Base-by-base conservation (phyloP, 92 coral and sea anemone genomes). In the Pocillopora grandis region DNA sequence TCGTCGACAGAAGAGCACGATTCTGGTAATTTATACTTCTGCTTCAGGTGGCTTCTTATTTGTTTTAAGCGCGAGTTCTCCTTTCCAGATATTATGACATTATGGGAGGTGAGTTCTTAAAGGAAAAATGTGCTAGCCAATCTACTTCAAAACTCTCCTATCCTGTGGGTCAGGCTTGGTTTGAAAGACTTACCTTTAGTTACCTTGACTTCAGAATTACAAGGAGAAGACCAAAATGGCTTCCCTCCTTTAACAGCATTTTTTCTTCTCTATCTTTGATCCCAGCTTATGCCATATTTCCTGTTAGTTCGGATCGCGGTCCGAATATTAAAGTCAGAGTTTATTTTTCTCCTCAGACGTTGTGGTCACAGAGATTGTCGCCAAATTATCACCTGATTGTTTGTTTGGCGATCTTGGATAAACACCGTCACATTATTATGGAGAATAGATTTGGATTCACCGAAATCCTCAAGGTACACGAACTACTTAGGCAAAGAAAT, bases 1-100 rank as follows among this genome's bases (percentile, higher is more conserved):
- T 76, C 57, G 77, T 83, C 42, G 69, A 21, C 85, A 96, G 99
- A 96, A 77, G 86, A 94, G 80, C 98, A 96, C 79, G 99, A 96
- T n/a, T 96, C 99, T 49, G 97, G 98, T 8, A 96, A 96, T 80
- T 56, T 96, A 78, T 96, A 94, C 80, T 96, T 96, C 90, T 96
- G 99, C 80, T 96, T 96, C 72, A 97, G 99, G 31, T 96, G 99
- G 99, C 87, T 96, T 59, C 80, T 96, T 21, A 96, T 96, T 56
- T 84, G 88, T 85, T 96, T 96, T 78, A 96, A 96, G 85, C 88
- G 99, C 78, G 99, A 96, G 62, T 96, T 96, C 84, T 71, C 87
- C 20, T 96, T 94, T 72, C 93, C 94, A 42, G 96, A 90, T 78
- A 95, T 96, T 76, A 96, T 96, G 99, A 88, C 90, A 5, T 67